Evolutionary conservation across 1,140 invertebrate genomes (phyloP).

Genomic region (Mamestra configurata): DNA sequence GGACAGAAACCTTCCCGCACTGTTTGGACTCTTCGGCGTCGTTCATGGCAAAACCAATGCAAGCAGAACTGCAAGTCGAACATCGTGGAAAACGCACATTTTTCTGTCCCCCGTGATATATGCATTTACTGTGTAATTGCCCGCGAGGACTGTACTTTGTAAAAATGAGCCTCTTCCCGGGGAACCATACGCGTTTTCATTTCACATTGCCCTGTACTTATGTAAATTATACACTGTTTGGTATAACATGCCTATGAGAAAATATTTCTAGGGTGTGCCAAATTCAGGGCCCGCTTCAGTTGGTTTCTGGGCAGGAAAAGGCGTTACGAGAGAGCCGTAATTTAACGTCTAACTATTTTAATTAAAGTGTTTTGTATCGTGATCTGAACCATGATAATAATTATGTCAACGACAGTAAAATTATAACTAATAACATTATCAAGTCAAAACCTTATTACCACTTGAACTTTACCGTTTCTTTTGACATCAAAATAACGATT

Average conservation of each 20-base stretch:
- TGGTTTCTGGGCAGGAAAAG: neutral
- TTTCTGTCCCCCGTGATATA: constrained; percentile 73
- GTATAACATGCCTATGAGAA: constrained; percentile 10
- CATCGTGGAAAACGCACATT: constrained; percentile 59
- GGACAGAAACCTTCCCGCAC: too few relatives aligned
- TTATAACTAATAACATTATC: neutral
- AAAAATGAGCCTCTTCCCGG: constrained; percentile 57
- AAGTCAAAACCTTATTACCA: neutral
- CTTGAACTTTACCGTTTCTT: constrained; percentile 9
- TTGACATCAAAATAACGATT: constrained; percentile 37
- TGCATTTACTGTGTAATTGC: constrained; percentile 75
- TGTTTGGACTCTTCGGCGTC: too few relatives aligned
- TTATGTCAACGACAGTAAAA: neutral
- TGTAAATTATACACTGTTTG: constrained; percentile 34
- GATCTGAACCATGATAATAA: neutral
- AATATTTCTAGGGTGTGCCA: neutral
- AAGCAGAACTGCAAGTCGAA: neutral
- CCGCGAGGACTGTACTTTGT: constrained; percentile 63
- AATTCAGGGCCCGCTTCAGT: neutral
- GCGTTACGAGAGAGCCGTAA: neutral
- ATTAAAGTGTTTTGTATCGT: neutral
- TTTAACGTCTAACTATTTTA: too few relatives aligned
- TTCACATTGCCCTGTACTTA: constrained; percentile 33
- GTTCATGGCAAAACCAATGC: neutral
- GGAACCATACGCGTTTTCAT: constrained; percentile 48